A percentile compares a stretch with the other conserved stretches of the same genome.
These are phyloP conservation scores for Colinus virginianus DNA, from an alignment of 2,113 vertebrate species.

Conservation along the genomic window DNA sequence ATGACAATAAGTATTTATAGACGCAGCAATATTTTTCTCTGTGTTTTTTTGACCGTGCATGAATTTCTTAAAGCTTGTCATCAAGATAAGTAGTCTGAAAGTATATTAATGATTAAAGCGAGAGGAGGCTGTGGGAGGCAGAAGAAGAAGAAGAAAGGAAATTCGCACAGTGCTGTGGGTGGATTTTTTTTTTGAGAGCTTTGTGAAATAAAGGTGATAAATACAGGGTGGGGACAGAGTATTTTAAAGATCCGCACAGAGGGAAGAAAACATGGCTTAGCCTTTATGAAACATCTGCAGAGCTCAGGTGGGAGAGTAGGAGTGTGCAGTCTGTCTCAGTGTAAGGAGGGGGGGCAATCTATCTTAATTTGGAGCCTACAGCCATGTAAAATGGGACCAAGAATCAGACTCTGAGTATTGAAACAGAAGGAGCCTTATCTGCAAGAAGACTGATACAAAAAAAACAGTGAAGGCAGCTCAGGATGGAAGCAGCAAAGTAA, in stretches of 20 bases:
- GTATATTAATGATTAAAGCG: slow-evolving; percentile 49
- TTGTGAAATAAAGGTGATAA: slow-evolving; percentile 44
- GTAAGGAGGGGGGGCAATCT: background rate
- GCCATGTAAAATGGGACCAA: background rate
- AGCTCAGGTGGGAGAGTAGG: background rate
- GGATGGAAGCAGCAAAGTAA: background rate
- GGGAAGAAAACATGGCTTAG: slow-evolving; percentile 5
- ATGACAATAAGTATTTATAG: background rate
- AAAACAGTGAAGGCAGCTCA: background rate
- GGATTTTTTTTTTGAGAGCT: slow-evolving; percentile 6
- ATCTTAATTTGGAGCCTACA: background rate
- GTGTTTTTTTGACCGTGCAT: background rate
- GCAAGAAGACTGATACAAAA: background rate
- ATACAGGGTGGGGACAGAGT: background rate
- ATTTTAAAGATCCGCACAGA: background rate
- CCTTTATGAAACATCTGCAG: background rate
- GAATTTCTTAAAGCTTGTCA: slow-evolving; percentile 26
- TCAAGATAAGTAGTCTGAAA: slow-evolving; percentile 46
- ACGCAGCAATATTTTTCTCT: background rate
- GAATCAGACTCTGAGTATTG: background rate
- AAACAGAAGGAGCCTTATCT: background rate
- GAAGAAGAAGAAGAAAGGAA: background rate
- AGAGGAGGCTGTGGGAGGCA: slow-evolving; percentile 27
- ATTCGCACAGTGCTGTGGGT: slow-evolving; percentile 15
- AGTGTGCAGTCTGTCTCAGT: background rate